Percentiles rank a stretch among this genome's conserved stretches.
Conservation (phyloP, 2,797 vertebrate genomes). For the Labroides dimidiatus region DNA sequence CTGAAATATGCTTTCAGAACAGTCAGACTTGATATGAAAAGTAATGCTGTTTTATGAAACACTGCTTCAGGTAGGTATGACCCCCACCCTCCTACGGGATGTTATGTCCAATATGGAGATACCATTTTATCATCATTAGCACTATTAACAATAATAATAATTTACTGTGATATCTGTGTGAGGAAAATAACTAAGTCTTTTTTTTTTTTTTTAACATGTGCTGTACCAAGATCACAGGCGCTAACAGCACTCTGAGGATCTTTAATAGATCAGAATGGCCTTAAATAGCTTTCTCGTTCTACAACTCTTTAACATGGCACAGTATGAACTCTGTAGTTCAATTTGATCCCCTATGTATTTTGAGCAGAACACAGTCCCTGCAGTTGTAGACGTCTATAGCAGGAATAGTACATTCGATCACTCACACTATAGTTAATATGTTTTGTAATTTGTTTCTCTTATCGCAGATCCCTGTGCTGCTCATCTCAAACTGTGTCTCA, state of each 20-base stretch:
- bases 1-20: background rate
- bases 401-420: background rate
- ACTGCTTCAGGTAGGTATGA: background rate
- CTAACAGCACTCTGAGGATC: background rate
- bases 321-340: background rate
- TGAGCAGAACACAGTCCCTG: background rate
- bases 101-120: background rate
- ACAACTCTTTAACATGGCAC: background rate
- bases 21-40: background rate
- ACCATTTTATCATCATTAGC: background rate
- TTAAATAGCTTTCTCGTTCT: slow-evolving; percentile 6
- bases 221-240: background rate
- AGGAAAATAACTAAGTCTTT: background rate
- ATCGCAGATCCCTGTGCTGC: background rate
- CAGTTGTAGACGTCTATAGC: background rate
- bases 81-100: too few relatives aligned
- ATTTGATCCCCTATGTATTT: background rate
- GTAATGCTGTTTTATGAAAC: background rate
- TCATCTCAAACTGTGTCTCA: background rate
- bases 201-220: background rate
- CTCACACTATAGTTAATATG: background rate
- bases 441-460: background rate
- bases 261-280: background rate
- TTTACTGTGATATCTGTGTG: too few relatives aligned
- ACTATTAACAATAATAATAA: background rate